Base-by-base conservation (phyloP, 2,113 vertebrate genomes). In the Shinisaurus crocodilurus region DNA sequence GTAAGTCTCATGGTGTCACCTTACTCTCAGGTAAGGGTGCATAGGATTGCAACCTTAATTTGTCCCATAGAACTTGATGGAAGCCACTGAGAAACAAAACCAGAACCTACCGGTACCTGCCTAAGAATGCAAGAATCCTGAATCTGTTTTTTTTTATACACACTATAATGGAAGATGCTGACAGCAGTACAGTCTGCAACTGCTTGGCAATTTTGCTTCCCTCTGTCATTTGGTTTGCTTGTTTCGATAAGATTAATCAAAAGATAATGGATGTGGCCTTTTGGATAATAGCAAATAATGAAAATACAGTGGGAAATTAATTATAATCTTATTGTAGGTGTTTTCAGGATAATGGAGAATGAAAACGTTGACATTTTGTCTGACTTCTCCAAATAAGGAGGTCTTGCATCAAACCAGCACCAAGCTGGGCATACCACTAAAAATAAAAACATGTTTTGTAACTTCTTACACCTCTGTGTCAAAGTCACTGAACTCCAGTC, bases 401-500 rank as follows among this genome's bases (percentile, higher is more conserved):
- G 34, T 25, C 54, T 82, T 75, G 45, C 81, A 77, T 34, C 32
- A 89, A 74, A 23, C 15, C 27, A 79, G 13, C 32, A 37, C 25
- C 5, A 29, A 81, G 86, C 93, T 89, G 87, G 92, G 63, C 45
- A 91, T 69, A 82, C 67, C 76, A 88, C 15, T 76, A 84, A 88
- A 82, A 95, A 92, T 92, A 69, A 20, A 91, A 95, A 91, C 40
- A 88, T 27, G 63, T 70, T 95, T 91, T 91, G 5, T 91, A 90
- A 92, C 40, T 81, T 50, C 45, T 82, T 92, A 92, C 86, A 94
- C 45, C 50, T 89, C 88, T 82, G n/a, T 48, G 87, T 88, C 81
- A 84, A 92, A 91, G 89, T 94, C 83, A 92, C 89, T 91, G 70
- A 80, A 75, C 45, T 80, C 34, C 13, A 90, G 70, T n/a, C 79